Conservation (phyloP, 1,140 invertebrate genomes). For the Drosophila kanapiae region DNA sequence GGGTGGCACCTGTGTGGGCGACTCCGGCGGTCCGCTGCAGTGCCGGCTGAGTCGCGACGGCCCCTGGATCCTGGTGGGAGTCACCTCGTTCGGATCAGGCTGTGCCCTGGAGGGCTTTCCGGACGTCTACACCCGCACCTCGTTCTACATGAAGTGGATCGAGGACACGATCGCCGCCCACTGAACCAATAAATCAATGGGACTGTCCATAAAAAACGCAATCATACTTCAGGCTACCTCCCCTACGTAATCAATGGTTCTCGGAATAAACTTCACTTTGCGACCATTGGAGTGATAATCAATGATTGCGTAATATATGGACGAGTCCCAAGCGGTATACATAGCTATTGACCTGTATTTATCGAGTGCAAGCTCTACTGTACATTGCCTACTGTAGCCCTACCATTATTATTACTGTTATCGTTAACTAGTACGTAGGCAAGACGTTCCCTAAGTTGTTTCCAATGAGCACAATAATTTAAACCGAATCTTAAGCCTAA, state of each 20-base stretch:
- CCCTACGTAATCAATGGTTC: constrained; percentile 7
- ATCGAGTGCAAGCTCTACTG: constrained; percentile 59
- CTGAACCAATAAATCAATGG: constrained; percentile 29
- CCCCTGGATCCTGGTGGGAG: constrained; percentile 94
- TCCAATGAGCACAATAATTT: constrained; percentile 75
- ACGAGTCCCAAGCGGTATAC: not conserved
- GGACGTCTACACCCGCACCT: constrained; percentile 94
- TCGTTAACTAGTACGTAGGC: constrained; percentile 63
- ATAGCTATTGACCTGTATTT: constrained; percentile 63
- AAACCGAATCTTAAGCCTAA: constrained; percentile 70
- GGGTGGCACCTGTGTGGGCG: constrained; percentile 94
- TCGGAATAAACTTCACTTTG: not conserved
- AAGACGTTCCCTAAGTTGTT: constrained; percentile 80
- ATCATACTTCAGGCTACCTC: constrained; percentile 13
- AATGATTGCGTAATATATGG: not conserved
- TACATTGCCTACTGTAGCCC: constrained; percentile 64
- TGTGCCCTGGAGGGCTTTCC: constrained; percentile 94
- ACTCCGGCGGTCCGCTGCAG: constrained; percentile 94
- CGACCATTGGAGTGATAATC: constrained; percentile 9
- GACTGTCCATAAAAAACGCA: not conserved
- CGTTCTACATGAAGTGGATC: constrained; percentile 95
- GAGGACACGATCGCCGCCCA: constrained; percentile 86
- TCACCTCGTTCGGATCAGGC: constrained; percentile 95
- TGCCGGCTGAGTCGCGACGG: constrained; percentile 90
- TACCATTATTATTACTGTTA: constrained; percentile 53